Base-by-base conservation (phyloP, 2,888 invertebrate genomes). In the Epirrhoe alternata region DNA sequence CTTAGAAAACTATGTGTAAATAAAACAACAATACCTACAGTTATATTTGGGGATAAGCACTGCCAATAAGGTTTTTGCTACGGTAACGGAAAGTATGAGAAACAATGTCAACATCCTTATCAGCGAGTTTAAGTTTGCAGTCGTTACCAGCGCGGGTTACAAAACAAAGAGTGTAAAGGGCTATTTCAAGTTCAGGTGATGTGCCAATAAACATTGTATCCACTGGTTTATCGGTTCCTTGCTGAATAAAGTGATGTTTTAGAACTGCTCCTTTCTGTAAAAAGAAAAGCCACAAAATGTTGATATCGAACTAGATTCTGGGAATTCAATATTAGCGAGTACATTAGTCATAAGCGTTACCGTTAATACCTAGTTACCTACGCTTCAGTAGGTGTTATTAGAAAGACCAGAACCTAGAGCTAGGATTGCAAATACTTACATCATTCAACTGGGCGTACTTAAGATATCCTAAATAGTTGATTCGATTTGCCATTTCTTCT, bases 181-280 rank as follows among this genome's bases (percentile, higher is more conserved):
- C 97, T 89, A 99, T 94, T 87, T 99, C 98, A 72, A 98, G 92
- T 88, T 98, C 98, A 0, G 98, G 98, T 60, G 97, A 97, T 0
- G 97, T 97, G 30, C 97, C 97, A 68, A 97, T 93, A 78, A 97
- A 97, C 92, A 97, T 94, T 0, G 95, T 94, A 59, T 96, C 96
- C 0, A 97, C 96, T 0, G 97, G 97, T 80, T 97, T 97, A 71
- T 95, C 95, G 1, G 95, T 88, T 0, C 95, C 95, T 79, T 95
- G 95, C 84, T 96, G 96, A 61, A 94, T 95, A 69, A 97, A 95
- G 71, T 97, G 96, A 50, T 95, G 86, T 83, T 97, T 97, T 33
- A 97, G 58, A 16, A 97, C 94, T 4, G 94, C 94, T 45, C 96
- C 97, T 94, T 97, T 97, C 97, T 97, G 93, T 53, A 84, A 87